Conservation (phyloP, 2,888 invertebrate genomes). For the Torymus texanus region DNA sequence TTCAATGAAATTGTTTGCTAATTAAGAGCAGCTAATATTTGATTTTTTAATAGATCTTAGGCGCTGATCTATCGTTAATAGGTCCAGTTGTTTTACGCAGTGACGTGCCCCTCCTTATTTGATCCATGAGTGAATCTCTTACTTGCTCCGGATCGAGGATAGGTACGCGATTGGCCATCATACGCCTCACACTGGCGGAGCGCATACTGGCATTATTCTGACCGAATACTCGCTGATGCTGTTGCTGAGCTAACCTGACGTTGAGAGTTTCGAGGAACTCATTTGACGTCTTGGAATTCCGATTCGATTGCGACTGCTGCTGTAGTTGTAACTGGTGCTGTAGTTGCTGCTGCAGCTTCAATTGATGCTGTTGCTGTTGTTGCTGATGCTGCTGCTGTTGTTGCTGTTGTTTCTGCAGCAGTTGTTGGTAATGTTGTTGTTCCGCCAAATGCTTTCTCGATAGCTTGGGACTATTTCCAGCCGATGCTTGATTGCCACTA, state of each 20-base stretch:
- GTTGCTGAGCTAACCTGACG: conserved; percentile 84
- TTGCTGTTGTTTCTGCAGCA: conserved; percentile 64
- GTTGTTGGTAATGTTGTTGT: conserved; percentile 63
- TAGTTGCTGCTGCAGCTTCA: conserved; percentile 37
- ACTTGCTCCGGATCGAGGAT: conserved; percentile 72
- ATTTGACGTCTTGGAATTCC: conserved; percentile 74
- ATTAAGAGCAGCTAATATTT: conserved; percentile 10
- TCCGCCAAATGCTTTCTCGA: conserved; percentile 73
- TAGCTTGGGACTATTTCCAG: conserved; percentile 68
- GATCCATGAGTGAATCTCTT: conserved; percentile 93
- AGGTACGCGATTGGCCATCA: conserved; percentile 73
- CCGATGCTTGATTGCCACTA: conserved; percentile 59
- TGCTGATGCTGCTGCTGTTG: conserved; percentile 44
- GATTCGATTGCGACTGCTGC: conserved; percentile 62
- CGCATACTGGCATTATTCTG: conserved; percentile 60
- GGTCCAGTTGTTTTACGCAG: conserved; percentile 85
- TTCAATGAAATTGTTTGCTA: conserved; percentile 20
- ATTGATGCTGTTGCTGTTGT: conserved; percentile 68
- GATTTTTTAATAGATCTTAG: conserved; percentile 83
- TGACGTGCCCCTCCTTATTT: conserved; percentile 91
- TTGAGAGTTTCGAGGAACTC: conserved; percentile 88
- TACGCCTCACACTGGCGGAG: conserved; percentile 71
- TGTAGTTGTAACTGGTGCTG: conserved; percentile 64
- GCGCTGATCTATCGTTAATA: conserved; percentile 90
- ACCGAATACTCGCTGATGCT: conserved; percentile 68